Base-by-base conservation (phyloP, 1,140 invertebrate genomes). In the Diachasma alloeum region DNA sequence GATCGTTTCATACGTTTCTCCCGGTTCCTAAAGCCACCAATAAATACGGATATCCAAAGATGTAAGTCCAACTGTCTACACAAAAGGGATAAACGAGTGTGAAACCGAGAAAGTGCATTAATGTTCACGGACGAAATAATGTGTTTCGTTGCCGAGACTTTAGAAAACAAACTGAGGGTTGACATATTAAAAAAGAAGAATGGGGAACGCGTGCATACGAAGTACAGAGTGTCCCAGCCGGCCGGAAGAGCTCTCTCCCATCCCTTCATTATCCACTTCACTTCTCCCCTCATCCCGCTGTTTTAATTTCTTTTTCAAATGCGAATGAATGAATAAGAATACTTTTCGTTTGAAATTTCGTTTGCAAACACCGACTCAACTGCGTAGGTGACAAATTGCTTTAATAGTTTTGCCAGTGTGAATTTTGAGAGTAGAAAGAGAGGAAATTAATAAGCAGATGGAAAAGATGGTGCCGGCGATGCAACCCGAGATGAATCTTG, bases 211-310 rank as follows among this genome's bases (percentile, higher is more conserved):
- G 36, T 68, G 66, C 59, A 63, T 63, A 63, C 19, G 68, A 53
- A 71, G 74, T 63, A 37, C 53, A 66, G 37, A 66, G 24, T 56
- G 22, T 36, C 69, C 46, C 75, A 76, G 75, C 75, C 75, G 75
- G 75, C 75, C 75, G 75, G 75, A 76, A 76, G 70, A 75, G 75
- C 36, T 10, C 6, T 39, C 46, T 59, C 74, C 53, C 48, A 72
- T 72, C 37, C 69, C 44, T 72, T 42, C 75, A 76, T 76, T 76
- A 76, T 76, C 75, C 75, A 72, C 67, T 76, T 56, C 63, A 72
- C 70, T 76, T 76, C 75, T 72, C 69, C 26, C 59, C 17, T 72
- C n/a, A n/a, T 17, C 15, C n/a, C 24, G 24, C 31, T 63, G 53
- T 67, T 31, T 63, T 31, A 37, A 26, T 70, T 76, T 22, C 11